phyloP scores from a whole-genome alignment of 2,888 invertebrate species.

The Lepas anatifera region DNA sequence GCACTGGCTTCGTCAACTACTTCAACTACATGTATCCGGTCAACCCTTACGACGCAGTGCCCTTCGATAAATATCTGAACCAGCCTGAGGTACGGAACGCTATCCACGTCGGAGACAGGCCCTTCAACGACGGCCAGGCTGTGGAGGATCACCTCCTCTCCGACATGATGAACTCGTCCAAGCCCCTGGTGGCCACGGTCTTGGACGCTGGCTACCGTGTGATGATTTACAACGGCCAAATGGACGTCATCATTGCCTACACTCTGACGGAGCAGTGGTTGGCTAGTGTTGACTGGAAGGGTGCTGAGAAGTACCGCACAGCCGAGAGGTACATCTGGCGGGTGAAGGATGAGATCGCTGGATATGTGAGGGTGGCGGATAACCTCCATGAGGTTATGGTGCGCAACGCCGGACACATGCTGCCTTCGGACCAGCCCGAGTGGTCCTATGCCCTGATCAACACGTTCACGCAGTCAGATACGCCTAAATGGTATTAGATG shows the following conservation, averaged over 20 bases:
- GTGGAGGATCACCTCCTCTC: constrained; percentile 58
- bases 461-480: not conserved
- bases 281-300: constrained; percentile 53
- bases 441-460: constrained; percentile 62
- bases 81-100: constrained; percentile 49
- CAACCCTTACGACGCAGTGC: constrained; percentile 32
- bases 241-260: constrained; percentile 83
- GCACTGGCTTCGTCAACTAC: constrained; percentile 62
- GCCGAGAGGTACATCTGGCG: constrained; percentile 56
- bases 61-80: constrained; percentile 45
- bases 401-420: constrained; percentile 70
- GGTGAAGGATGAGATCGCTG: constrained; percentile 49
- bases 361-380: constrained; percentile 57
- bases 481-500: too few relatives aligned
- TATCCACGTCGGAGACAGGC: constrained; percentile 71
- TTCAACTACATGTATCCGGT: constrained; percentile 56
- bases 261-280: constrained; percentile 71
- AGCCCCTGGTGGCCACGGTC: constrained; percentile 35
- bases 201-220: constrained; percentile 45
- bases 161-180: constrained; percentile 72
- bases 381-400: constrained; percentile 61
- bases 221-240: constrained; percentile 75
- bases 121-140: constrained; percentile 46
- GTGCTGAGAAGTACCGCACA: constrained; percentile 49
- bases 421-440: constrained; percentile 62